Base-by-base conservation (phyloP, 2,888 invertebrate genomes). In the Mylabris sibirica region DNA sequence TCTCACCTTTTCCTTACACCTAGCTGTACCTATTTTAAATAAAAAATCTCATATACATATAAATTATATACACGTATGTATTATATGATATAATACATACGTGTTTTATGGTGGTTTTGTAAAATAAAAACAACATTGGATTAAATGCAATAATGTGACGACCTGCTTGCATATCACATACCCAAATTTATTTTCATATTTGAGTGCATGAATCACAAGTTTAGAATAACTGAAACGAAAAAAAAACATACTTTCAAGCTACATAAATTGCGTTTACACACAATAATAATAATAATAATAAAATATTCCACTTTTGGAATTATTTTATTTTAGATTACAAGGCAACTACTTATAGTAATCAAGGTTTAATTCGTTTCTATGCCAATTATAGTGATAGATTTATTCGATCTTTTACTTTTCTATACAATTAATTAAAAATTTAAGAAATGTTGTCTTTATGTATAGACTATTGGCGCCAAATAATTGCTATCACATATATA, bases 391-490 rank as follows among this genome's bases (percentile, higher is more conserved):
- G 26, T 26, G 26, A 26, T 26, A 30, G 30, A 30, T 30, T 30
- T 30, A 30, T 30, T 30, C 30, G 30, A 6, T 30, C 30, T 2
- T 30, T 30, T 30, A 38, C 12, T 2, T 14, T 38, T 38, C 12
- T n/a, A n/a, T n/a, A n/a, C n/a, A 0, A 14, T 38, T 38, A 38
- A 38, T 38, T 38, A 12, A 38, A n/a, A 14, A 38, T 38, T 17
- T n/a, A 44, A 4, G 44, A 8, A 44, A 44, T 44, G 17, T 44
- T 44, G 44, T n/a, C 6, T 38, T 20, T 22, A 49, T 11, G 3
- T 17, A 11, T 49, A 49, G 49, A 49, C 20, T 9, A 24, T 53
- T 53, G 53, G 53, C 53, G 53, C 53, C 53, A 53, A 24, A 20
- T 53, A 53, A 53, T 53, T 53, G 53, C 24, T 53, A 8, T 6